A percentile compares a stretch with the other conserved stretches of the same genome.
These are phyloP conservation scores for Perca flavescens DNA, from an alignment of 2,113 vertebrate species.

Conservation along the genomic window DNA sequence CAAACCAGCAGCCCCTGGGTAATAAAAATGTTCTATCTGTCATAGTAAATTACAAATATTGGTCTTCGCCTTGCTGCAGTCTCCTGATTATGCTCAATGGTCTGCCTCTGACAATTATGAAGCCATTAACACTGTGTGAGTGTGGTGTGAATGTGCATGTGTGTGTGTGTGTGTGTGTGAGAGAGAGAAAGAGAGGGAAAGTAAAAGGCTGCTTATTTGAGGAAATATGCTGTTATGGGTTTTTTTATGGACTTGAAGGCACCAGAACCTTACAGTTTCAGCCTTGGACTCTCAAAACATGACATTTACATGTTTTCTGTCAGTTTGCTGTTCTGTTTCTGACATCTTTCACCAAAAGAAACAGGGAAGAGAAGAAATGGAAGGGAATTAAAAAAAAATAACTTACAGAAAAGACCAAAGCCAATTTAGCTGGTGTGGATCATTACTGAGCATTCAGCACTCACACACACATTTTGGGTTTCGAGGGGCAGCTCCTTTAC, in stretches of 20 bases:
- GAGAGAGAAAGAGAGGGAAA: constrained; percentile 2
- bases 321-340: constrained; percentile 34
- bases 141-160: constrained; percentile 28
- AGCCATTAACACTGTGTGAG: constrained; percentile 72
- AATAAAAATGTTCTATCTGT: constrained; percentile 76
- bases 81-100: constrained; percentile 79
- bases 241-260: constrained; percentile 65
- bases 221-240: constrained; percentile 58
- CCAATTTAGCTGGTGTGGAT: constrained; percentile 28
- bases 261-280: constrained; percentile 44
- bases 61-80: constrained; percentile 76
- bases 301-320: constrained; percentile 53
- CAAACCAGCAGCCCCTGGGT: constrained; percentile 71
- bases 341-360: constrained; percentile 16
- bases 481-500: constrained; percentile 55
- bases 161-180: constrained; percentile 20
- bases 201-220: constrained; percentile 61
- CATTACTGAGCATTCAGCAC: constrained; percentile 26
- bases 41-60: constrained; percentile 79
- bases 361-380: neutral
- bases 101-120: constrained; percentile 79
- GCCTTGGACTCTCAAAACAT: constrained; percentile 43
- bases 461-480: constrained; percentile 31
- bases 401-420: constrained; percentile 33
- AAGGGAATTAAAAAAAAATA: constrained; percentile 7